phyloP scores from a whole-genome alignment of 2,888 invertebrate species.

The Ligdia adustata region DNA sequence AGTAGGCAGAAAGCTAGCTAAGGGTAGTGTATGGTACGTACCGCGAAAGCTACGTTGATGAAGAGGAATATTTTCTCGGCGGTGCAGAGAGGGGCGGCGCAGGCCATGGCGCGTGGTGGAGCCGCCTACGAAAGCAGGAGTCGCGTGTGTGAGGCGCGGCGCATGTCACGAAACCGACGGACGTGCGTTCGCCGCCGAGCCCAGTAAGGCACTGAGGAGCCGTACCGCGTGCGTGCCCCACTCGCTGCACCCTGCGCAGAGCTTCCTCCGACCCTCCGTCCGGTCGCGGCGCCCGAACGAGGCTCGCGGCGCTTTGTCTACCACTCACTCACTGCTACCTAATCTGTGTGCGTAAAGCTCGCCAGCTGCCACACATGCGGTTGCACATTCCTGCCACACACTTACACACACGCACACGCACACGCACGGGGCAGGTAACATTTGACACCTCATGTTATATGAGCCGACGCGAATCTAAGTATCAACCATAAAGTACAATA shows the following conservation, averaged over 20 bases:
- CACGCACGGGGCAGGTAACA: too few species aligned
- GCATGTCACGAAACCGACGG: slow-evolving; percentile 23
- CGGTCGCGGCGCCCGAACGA: slow-evolving; percentile 19
- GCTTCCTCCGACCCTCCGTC: slow-evolving; percentile 15
- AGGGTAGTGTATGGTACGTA: slow-evolving; percentile 41
- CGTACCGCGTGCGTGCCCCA: slow-evolving; percentile 14
- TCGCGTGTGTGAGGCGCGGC: slow-evolving; percentile 19
- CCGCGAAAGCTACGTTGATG: slow-evolving; percentile 79
- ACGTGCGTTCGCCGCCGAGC: slow-evolving; percentile 45
- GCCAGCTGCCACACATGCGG: too few species aligned
- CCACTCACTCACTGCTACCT: slow-evolving; percentile 3
- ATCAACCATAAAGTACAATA: too few species aligned
- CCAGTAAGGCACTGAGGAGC: slow-evolving; percentile 67
- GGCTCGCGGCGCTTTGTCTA: slow-evolving; percentile 4
- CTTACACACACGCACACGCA: too few species aligned
- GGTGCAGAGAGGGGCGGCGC: slow-evolving; percentile 65
- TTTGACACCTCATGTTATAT: too few species aligned
- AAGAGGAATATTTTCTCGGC: slow-evolving; percentile 75
- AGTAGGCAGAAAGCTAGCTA: not conserved
- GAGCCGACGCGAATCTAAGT: too few species aligned
- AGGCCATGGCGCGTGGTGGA: slow-evolving; percentile 47
- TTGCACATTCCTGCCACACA: too few species aligned
- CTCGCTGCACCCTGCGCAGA: too few species aligned
- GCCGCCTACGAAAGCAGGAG: slow-evolving; percentile 23
- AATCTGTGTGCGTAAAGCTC: too few species aligned